phyloP scores from a whole-genome alignment of 2,888 invertebrate species.

The Oscheius sp. region DNA sequence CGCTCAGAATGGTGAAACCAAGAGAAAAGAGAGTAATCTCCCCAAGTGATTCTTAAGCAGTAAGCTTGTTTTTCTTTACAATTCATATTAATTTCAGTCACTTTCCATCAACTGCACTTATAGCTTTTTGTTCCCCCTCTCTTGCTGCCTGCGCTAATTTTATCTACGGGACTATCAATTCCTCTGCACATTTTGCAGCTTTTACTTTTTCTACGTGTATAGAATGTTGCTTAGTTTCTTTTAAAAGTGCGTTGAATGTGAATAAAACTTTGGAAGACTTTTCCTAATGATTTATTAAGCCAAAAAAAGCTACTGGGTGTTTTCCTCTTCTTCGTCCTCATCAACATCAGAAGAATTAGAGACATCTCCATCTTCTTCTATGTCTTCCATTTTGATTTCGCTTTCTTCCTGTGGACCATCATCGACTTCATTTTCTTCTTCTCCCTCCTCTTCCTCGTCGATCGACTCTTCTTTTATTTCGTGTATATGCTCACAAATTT shows the following conservation, averaged over 20 bases:
- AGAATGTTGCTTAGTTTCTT: conserved; percentile 19
- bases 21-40: conserved; percentile 58
- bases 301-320: neutral
- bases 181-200: conserved; percentile 18
- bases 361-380: conserved; percentile 32
- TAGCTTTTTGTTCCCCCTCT: conserved; percentile 8
- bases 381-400: conserved; percentile 22
- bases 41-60: conserved; percentile 1
- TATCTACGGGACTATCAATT: conserved; percentile 22
- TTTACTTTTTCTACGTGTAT: conserved; percentile 23
- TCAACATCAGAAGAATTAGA: conserved; percentile 37
- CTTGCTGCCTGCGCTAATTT: neutral
- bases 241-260: conserved; percentile 3
- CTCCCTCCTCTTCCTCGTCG: conserved; percentile 30
- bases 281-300: neutral
- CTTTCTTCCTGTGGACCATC: conserved; percentile 30
- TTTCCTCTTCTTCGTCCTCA: conserved; percentile 37
- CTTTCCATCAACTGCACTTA: neutral
- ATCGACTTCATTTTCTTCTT: conserved; percentile 14
- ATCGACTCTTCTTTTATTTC: conserved; percentile 9
- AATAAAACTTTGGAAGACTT: neutral
- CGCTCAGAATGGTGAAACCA: conserved; percentile 64
- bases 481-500: neutral
- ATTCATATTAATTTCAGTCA: neutral
- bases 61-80: neutral